Base-by-base conservation (phyloP, 1,140 invertebrate genomes). In the Phocides pigmalion region DNA sequence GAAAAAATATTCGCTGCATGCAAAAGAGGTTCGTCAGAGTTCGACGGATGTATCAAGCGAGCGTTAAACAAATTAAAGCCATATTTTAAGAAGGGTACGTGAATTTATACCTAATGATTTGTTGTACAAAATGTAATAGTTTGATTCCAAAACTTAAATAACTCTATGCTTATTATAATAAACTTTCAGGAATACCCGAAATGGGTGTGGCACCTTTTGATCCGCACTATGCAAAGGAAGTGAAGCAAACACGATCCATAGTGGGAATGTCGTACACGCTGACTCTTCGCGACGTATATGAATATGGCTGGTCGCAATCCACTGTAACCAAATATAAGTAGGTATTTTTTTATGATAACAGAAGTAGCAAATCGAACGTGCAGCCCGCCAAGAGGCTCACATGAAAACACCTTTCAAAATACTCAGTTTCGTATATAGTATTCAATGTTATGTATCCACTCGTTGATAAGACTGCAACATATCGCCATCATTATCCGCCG, bases 151-250 rank as follows among this genome's bases (percentile, higher is more conserved):
- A n/a, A n/a, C n/a, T n/a, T n/a, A n/a, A n/a, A n/a, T n/a, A n/a
- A n/a, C n/a, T n/a, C n/a, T n/a, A n/a, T n/a, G n/a, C n/a, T n/a
- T n/a, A n/a, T n/a, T n/a, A n/a, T n/a, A n/a, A n/a, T n/a, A n/a
- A n/a, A n/a, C 6, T 66, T 87, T 11, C 70, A 95, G 95, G 96
- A 63, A 86, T 97, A n/a, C 93, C 95, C 0, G 93, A 95, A 68
- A 94, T 95, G 74, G 94, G 94, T 28, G 93, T 97, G 0, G 90
- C 92, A 1, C 93, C 96, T 0, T 96, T 97, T 74, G 96, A 97
- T 84, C 96, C 96, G 0, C 96, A 96, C 82, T 94, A 93, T 61
- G 94, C 95, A 0, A 89, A 92, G 17, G 94, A 95, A 79, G 92
- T 97, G 3, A 92, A 93, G 3, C 94, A 95, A 58, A 92, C 89